Evolutionary conservation across 2,888 invertebrate genomes (phyloP).

Genomic region (Cremastinae sp.): DNA sequence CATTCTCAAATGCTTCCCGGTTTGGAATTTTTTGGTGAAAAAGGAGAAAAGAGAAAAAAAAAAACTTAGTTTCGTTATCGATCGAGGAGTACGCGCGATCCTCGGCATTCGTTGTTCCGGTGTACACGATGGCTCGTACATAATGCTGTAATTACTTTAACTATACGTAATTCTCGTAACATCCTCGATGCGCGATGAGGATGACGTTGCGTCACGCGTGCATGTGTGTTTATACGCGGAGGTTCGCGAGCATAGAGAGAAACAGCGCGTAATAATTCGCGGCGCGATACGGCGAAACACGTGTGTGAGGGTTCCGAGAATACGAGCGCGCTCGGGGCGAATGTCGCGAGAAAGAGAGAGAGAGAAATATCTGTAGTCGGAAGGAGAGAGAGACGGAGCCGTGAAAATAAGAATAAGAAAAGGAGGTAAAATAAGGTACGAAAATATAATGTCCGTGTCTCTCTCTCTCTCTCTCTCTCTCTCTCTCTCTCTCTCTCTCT

Average conservation of each 20-base stretch:
- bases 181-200: conserved; percentile 29
- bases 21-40: too few species aligned
- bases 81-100: too few species aligned
- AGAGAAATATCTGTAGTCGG: too few species aligned
- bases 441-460: conserved; percentile 39
- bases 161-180: conserved; percentile 20
- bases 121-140: conserved; percentile 6
- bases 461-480: too few species aligned
- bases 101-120: too few species aligned
- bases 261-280: not conserved
- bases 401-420: conserved; percentile 13
- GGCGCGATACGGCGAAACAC: not conserved
- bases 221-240: not conserved
- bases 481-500: too few species aligned
- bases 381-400: conserved; percentile 8
- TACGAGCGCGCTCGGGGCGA: conserved; percentile 30
- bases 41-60: too few species aligned
- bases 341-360: conserved; percentile 24
- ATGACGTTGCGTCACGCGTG: conserved; percentile 34
- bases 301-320: conserved; percentile 35
- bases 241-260: not conserved
- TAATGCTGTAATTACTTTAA: too few species aligned
- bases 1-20: too few species aligned
- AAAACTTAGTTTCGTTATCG: too few species aligned
- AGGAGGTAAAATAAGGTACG: conserved; percentile 10